Evolutionary conservation across 2,113 vertebrate genomes (phyloP), one percentile per base, ranked within the genome.

Genomic region (Saccopteryx leptura): DNA sequence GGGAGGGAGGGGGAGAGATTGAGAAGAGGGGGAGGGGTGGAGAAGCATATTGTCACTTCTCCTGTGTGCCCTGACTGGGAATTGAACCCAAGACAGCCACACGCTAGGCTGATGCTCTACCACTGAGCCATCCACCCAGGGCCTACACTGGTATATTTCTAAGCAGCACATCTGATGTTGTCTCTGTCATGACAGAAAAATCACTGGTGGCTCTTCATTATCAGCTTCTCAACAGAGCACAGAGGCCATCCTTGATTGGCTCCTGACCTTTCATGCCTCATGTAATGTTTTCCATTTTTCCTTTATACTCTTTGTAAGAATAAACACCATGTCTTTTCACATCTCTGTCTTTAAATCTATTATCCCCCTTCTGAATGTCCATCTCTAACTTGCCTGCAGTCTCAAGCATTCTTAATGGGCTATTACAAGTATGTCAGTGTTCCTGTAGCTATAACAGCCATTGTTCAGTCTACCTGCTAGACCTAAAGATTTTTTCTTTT

Each of bases 351-450:
- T 93, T 91, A 68, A 85, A 26, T 76, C 71, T 72, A 24, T 61
- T 50, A 71, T 28, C 33, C 5, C 6, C 10, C 1, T 72, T n/a
- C 9, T 23, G 18, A 89, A 66, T 78, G 74, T 19, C 50, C 7
- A 10, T 39, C 46, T 58, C 68, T 90, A 83, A 94, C 21, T 85
- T 83, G 11, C 18, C 5, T 79, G 50, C n/a, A 72, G 46, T 72
- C 19, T 61, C 39, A 66, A 46, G 50, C 66, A 72, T 96, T 95
- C 66, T 89, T 85, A 79, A 76, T 28, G 61, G 93, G 9, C 9
- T 52, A 48, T 54, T 50, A 80, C 69, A 85, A 86, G 82, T 17
- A 52, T 66, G 54, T 15, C 26, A 39, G 15, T 78, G 19, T 90
- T 71, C 19, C 15, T 74, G 6, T 71, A 28, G 33, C 39, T 11